These are phyloP conservation scores for Rhabdornis inornatus DNA, from an alignment of 2,113 vertebrate genomes.

Conservation along the genomic window DNA sequence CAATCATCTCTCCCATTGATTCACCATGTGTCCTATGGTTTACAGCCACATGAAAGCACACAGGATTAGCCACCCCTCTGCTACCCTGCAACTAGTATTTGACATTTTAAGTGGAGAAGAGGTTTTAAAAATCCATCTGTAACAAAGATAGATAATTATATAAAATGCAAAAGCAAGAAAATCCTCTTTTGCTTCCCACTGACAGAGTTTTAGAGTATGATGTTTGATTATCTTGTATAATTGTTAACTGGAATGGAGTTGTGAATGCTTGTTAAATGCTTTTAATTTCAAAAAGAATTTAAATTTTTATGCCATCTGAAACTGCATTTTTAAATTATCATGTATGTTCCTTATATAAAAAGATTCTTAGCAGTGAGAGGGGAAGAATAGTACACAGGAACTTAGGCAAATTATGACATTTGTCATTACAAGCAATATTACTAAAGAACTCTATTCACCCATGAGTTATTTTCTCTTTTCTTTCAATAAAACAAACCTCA, in stretches of 20 bases:
- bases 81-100: slow-evolving; percentile 4
- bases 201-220: background rate
- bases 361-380: background rate
- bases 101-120: background rate
- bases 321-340: background rate
- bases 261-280: slow-evolving; percentile 1
- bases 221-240: background rate
- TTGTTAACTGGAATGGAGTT: slow-evolving; percentile 26
- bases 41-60: background rate
- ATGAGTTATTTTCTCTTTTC: background rate
- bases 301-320: background rate
- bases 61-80: background rate
- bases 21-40: slow-evolving; percentile 45
- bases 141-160: slow-evolving; percentile 8
- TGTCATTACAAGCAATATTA: background rate
- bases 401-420: background rate
- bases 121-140: slow-evolving; percentile 13
- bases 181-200: background rate
- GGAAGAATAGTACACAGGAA: background rate
- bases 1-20: slow-evolving; percentile 59
- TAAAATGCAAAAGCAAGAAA: slow-evolving; percentile 11
- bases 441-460: background rate
- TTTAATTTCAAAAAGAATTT: slow-evolving; percentile 21
- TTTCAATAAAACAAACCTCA: background rate
- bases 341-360: background rate